phyloP scores from a whole-genome alignment of 2,113 vertebrate species.

The Hiodon tergisus region DNA sequence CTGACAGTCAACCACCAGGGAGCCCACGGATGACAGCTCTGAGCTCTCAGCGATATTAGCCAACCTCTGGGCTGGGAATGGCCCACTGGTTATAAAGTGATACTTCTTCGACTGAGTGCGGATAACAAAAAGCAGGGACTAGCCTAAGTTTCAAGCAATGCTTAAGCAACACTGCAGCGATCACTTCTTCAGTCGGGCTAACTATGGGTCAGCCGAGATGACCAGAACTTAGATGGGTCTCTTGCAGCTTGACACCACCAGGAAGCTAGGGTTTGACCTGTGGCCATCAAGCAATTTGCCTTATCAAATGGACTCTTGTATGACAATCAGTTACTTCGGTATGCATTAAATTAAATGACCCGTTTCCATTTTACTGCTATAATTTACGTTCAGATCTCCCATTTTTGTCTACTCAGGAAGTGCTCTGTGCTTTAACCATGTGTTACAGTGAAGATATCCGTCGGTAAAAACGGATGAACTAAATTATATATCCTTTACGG shows the following conservation, averaged over 20 bases:
- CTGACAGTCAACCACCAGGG: too few relatives aligned
- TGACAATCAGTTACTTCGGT: background rate
- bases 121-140: background rate
- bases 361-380: background rate
- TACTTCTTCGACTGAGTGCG: background rate
- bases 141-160: too few relatives aligned
- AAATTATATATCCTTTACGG: background rate
- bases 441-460: too few relatives aligned
- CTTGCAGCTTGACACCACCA: background rate
- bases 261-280: background rate
- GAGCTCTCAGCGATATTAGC: too few relatives aligned
- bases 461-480: background rate
- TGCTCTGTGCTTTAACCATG: too few relatives aligned
- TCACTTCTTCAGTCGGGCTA: too few relatives aligned
- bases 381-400: too few relatives aligned
- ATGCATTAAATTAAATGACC: background rate
- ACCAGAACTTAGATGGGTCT: background rate
- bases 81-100: background rate
- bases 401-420: too few relatives aligned
- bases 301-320: conserved; percentile 19
- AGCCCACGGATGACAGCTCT: too few relatives aligned
- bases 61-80: background rate
- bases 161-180: too few relatives aligned
- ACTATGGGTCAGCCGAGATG: too few relatives aligned
- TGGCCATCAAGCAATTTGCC: background rate